Evolutionary conservation across 2,797 vertebrate genomes (phyloP).

Genomic region (Macropodus opercularis): DNA sequence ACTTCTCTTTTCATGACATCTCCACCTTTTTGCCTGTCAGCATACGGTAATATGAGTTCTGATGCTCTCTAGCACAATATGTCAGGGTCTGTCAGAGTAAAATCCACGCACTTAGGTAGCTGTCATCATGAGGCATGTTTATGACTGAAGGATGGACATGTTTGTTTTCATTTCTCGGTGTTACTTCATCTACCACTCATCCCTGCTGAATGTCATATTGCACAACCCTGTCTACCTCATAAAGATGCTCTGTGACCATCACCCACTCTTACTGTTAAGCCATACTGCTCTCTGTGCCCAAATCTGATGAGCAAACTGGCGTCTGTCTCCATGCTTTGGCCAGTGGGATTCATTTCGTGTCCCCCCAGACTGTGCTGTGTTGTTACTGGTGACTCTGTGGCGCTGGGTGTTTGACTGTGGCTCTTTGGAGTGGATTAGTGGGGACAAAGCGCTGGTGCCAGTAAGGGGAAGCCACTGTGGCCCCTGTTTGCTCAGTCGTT

Average conservation of each 20-base stretch:
- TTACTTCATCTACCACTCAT: background rate
- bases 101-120: background rate
- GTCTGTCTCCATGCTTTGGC: constrained; percentile 54
- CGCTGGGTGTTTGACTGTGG: constrained; percentile 70
- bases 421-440: constrained; percentile 78
- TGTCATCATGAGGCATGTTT: background rate
- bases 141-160: background rate
- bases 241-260: constrained; percentile 32
- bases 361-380: constrained; percentile 60
- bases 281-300: constrained; percentile 41
- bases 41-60: constrained; percentile 11
- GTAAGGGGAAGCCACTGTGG: constrained; percentile 75
- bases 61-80: background rate
- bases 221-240: background rate
- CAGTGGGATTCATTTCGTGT: constrained; percentile 63
- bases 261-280: constrained; percentile 27
- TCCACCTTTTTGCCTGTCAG: background rate
- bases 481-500: constrained; percentile 79
- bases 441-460: constrained; percentile 81
- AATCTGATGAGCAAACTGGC: constrained; percentile 66
- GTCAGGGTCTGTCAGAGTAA: background rate
- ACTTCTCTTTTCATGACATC: background rate
- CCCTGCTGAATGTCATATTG: constrained; percentile 7
- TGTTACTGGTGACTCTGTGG: constrained; percentile 70
- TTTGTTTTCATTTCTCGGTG: background rate